Base-by-base conservation (phyloP, 2,113 vertebrate species). In the Salminus brasiliensis region DNA sequence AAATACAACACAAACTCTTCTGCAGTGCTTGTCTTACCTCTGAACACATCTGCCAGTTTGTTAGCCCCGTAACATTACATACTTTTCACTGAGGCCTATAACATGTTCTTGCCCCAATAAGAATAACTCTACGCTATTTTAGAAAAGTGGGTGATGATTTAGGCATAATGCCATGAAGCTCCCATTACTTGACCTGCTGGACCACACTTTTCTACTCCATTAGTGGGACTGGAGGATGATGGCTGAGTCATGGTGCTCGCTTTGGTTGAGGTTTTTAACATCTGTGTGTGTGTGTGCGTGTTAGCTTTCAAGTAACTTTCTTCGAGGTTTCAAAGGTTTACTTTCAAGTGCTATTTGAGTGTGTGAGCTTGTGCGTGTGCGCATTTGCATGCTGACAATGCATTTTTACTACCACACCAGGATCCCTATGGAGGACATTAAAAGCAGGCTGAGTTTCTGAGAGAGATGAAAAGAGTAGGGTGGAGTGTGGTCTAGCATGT, bases 241-340 rank as follows among this genome's bases (percentile, higher is more conserved):
- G 6, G 47, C n/a, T 43, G 21, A 55, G n/a, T 55, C 23, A 25
- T 55, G 52, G n/a, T 55, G 0, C 23, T 21, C 72, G 43, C 27
- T 55, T 45, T 62, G 5, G 21, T 43, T 21, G 1, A 12, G 53
- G 5, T 2, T 53, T 76, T 72, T 68, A 2, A 6, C 65, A 52
- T 81, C 59, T 72, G 8, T 77, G 52, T 84, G 75, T 78, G 62
- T 63, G 41, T 63, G 78, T 55, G 7, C 71, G 76, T 80, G 75
- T 83, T 18, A 52, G 7, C 49, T 21, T 21, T 52, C 49, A 52
- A 18, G 7, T 53, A 53, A 47, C 45, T n/a, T 53, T 9, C 23
- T 53, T 55, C 21, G 10, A 3, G 25, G n/a, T 7, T 55, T 55
- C n/a, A 25, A 55, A 55, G 52, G 21, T 55, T 55, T 25, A 9